Evolutionary conservation across 1,140 invertebrate genomes (phyloP).

Genomic region (Copidosoma floridanum): DNA sequence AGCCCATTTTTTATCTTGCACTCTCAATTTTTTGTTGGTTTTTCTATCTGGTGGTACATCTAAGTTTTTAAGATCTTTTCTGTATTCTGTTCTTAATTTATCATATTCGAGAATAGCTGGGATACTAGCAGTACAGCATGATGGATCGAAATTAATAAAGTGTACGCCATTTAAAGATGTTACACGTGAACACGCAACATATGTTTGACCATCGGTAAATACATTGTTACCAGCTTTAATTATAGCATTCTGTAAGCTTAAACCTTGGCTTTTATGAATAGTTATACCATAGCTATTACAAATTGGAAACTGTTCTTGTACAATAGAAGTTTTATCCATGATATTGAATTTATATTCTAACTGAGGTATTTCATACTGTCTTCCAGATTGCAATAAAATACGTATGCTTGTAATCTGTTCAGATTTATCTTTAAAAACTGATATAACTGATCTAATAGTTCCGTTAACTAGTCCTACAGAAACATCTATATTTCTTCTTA

Average conservation of each 20-base stretch:
- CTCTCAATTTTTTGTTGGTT: slow-evolving; percentile 33
- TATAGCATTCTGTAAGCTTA: slow-evolving; percentile 39
- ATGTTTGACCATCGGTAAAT: slow-evolving; percentile 42
- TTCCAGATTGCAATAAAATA: background rate
- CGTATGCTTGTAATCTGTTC: background rate
- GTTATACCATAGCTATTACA: slow-evolving; percentile 45
- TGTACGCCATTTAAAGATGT: slow-evolving; percentile 38
- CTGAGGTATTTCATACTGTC: background rate
- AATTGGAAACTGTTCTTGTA: slow-evolving; percentile 47
- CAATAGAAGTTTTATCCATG: slow-evolving; percentile 35
- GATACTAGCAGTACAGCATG: background rate
- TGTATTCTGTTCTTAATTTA: slow-evolving; percentile 10
- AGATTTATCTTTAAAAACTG: background rate
- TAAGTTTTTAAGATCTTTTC: slow-evolving; percentile 34
- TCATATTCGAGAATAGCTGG: background rate
- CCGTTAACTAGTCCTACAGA: slow-evolving; percentile 15
- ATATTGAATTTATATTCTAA: slow-evolving; percentile 37
- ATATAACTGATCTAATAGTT: slow-evolving; percentile 7
- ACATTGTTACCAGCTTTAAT: slow-evolving; percentile 38
- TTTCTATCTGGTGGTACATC: slow-evolving; percentile 18
- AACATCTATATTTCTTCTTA: slow-evolving; percentile 21
- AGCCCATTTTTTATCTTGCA: slow-evolving; percentile 28
- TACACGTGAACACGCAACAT: slow-evolving; percentile 45
- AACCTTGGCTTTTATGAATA: slow-evolving; percentile 49
- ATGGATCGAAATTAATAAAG: slow-evolving; percentile 40